Conservation (phyloP, 2,888 invertebrate genomes). For the Parnassius orleans region DNA sequence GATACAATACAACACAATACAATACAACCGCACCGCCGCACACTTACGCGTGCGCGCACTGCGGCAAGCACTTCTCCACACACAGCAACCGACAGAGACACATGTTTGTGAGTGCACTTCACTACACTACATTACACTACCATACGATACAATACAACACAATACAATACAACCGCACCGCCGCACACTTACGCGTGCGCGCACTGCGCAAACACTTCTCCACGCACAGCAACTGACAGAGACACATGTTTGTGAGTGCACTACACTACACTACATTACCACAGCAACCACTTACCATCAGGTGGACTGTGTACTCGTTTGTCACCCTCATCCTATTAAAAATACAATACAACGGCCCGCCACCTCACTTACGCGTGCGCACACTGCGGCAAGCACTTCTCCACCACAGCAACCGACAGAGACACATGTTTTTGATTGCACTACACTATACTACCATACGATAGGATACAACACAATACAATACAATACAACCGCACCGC, state of each 20-base stretch:
- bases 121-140: too few species aligned
- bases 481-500: constrained; percentile 2
- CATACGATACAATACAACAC: constrained; percentile 26
- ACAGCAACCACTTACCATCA: too few species aligned
- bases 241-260: constrained; percentile 71
- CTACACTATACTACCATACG: too few species aligned
- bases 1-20: too few species aligned
- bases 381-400: constrained; percentile 67
- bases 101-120: constrained; percentile 62
- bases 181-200: constrained; percentile 52
- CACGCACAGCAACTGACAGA: constrained; percentile 63
- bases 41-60: constrained; percentile 54
- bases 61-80: constrained; percentile 67
- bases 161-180: constrained; percentile 46
- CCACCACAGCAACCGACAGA: constrained; percentile 65
- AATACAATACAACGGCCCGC: constrained; percentile 57
- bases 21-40: constrained; percentile 51
- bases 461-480: too few species aligned
- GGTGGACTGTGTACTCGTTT: too few species aligned
- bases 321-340: too few species aligned
- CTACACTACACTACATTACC: too few species aligned
- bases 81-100: constrained; percentile 68
- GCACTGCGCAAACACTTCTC: constrained; percentile 61
- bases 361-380: constrained; percentile 52
- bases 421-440: constrained; percentile 71